Evolutionary conservation across 1,140 invertebrate species (phyloP).

Genomic region (Diorhabda sublineata): DNA sequence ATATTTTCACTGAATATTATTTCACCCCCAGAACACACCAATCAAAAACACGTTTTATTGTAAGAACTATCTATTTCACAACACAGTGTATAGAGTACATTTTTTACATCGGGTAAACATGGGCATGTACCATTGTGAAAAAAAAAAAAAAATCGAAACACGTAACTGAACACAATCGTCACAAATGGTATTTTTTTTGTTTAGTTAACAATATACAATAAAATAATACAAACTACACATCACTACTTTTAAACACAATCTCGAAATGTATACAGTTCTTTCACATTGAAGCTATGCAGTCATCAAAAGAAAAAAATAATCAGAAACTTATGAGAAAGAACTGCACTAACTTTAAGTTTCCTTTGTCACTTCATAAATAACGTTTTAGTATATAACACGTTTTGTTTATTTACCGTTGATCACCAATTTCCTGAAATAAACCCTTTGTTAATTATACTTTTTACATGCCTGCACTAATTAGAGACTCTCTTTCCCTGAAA

Average conservation of each 20-base stretch:
- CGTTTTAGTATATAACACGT: conserved; percentile 21
- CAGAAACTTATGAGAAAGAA: conserved; percentile 39
- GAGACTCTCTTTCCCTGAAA: background rate
- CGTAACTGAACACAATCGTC: background rate
- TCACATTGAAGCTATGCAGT: conserved; percentile 32
- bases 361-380: conserved; percentile 22
- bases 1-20: conserved; percentile 8
- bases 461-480: background rate
- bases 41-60: conserved; percentile 21
- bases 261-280: conserved; percentile 34
- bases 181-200: conserved; percentile 9
- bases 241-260: conserved; percentile 35
- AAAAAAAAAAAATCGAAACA: conserved; percentile 15
- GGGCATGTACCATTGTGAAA: conserved; percentile 10
- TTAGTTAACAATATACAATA: conserved; percentile 3
- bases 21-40: conserved; percentile 17
- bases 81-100: conserved; percentile 24
- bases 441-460: conserved; percentile 8
- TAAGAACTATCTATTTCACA: conserved; percentile 29
- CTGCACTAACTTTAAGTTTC: conserved; percentile 31
- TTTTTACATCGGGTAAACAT: conserved; percentile 18
- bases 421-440: conserved; percentile 44
- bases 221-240: conserved; percentile 29
- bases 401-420: conserved; percentile 35
- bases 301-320: conserved; percentile 19